Conservation (phyloP, 2,797 vertebrate species). For the Hoplostethus atlanticus region DNA sequence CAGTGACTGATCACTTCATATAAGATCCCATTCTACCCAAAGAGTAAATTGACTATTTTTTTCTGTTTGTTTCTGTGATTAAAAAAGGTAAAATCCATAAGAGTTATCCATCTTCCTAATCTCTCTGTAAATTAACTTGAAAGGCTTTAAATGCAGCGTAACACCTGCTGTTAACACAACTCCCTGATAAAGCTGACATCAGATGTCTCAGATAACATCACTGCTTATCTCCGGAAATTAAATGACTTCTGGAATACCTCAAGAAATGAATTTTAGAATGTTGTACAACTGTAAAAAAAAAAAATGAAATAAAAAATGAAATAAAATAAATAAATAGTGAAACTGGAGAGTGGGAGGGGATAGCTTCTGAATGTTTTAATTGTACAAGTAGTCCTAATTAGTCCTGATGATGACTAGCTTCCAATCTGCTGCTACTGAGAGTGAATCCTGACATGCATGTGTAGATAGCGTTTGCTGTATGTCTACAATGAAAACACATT, state of each 20-base stretch:
- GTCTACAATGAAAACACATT: slow-evolving; percentile 13
- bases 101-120: slow-evolving; percentile 54
- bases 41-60: slow-evolving; percentile 25
- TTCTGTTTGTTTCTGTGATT: slow-evolving; percentile 44
- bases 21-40: slow-evolving; percentile 9
- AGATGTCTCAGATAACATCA: slow-evolving; percentile 73
- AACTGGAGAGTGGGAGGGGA: slow-evolving; percentile 16
- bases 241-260: slow-evolving; percentile 58
- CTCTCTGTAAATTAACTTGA: slow-evolving; percentile 68
- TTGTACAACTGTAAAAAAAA: slow-evolving; percentile 36
- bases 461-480: neutral
- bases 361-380: slow-evolving; percentile 29
- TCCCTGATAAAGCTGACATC: slow-evolving; percentile 67
- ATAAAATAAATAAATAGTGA: slow-evolving; percentile 13
- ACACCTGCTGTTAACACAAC: slow-evolving; percentile 71
- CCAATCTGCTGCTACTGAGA: neutral
- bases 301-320: slow-evolving; percentile 24
- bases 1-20: neutral
- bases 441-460: slow-evolving; percentile 11
- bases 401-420: too few relatives aligned
- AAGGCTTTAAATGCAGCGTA: slow-evolving; percentile 65
- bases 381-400: slow-evolving; percentile 3
- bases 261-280: slow-evolving; percentile 32
- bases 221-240: slow-evolving; percentile 68
- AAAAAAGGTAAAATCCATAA: slow-evolving; percentile 29